phyloP scores from a whole-genome alignment of 2,888 invertebrate species.

The Stenolophus ochropezus region DNA sequence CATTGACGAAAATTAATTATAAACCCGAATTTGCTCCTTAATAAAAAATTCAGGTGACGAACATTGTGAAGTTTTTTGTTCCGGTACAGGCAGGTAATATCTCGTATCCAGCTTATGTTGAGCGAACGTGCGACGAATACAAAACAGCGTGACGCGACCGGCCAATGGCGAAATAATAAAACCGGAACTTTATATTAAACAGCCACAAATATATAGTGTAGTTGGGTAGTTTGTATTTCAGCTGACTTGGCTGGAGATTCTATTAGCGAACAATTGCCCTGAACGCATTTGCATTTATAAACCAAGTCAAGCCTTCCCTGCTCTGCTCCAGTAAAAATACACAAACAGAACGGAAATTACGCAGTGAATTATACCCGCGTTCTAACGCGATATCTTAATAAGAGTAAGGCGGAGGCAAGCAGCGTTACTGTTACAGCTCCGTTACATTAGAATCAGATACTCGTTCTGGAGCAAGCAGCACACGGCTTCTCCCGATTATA shows the following conservation, averaged over 20 bases:
- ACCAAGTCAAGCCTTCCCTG: neutral
- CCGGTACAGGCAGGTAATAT: slow-evolving; percentile 44
- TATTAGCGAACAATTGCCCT: slow-evolving; percentile 51
- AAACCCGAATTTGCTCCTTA: slow-evolving; percentile 37
- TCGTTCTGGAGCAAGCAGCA: neutral
- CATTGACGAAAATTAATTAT: slow-evolving; percentile 42
- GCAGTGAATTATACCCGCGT: slow-evolving; percentile 51
- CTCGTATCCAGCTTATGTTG: slow-evolving; percentile 51
- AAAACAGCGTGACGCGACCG: slow-evolving; percentile 43
- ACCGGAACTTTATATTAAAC: slow-evolving; percentile 44
- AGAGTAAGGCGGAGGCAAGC: slow-evolving; percentile 8
- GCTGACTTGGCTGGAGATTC: slow-evolving; percentile 9
- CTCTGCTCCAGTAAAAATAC: slow-evolving; percentile 38
- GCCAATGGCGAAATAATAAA: slow-evolving; percentile 48
- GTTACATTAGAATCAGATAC: slow-evolving; percentile 17
- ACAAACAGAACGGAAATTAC: slow-evolving; percentile 56
- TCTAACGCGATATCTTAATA: slow-evolving; percentile 52
- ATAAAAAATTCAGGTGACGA: slow-evolving; percentile 53
- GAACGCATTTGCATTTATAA: slow-evolving; percentile 51
- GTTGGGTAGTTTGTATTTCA: neutral
- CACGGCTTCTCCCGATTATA: slow-evolving; percentile 21
- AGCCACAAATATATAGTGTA: slow-evolving; percentile 14
- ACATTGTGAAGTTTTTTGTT: slow-evolving; percentile 50
- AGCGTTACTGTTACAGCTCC: neutral
- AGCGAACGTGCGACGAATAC: slow-evolving; percentile 51